phyloP scores from a whole-genome alignment of 2,888 invertebrate genomes.

The Elysia crispata region DNA sequence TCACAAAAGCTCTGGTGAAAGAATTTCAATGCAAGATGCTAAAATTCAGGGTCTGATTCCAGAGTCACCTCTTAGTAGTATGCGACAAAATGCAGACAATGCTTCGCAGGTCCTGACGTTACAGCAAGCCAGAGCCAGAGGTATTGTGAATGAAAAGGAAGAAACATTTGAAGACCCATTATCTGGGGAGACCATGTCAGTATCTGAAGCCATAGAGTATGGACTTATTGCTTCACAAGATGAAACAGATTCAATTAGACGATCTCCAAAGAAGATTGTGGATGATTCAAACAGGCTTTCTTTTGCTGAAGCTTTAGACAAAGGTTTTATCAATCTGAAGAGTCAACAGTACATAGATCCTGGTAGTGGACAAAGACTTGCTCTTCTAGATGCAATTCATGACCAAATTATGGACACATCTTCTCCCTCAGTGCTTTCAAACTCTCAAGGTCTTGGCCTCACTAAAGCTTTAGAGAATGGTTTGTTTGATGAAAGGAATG shows the following conservation, averaged over 20 bases:
- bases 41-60: conserved; percentile 78
- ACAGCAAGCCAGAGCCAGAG: conserved; percentile 81
- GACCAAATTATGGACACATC: conserved; percentile 63
- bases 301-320: conserved; percentile 86
- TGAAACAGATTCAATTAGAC: neutral
- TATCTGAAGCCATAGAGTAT: conserved; percentile 80
- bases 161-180: conserved; percentile 83
- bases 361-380: conserved; percentile 85
- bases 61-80: conserved; percentile 10
- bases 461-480: conserved; percentile 86
- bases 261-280: conserved; percentile 6
- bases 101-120: conserved; percentile 75
- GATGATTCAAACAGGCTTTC: conserved; percentile 57
- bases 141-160: conserved; percentile 82
- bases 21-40: conserved; percentile 88
- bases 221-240: conserved; percentile 85
- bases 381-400: conserved; percentile 91
- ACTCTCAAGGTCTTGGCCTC: conserved; percentile 57
- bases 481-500: conserved; percentile 89
- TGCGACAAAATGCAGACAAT: neutral
- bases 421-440: conserved; percentile 39
- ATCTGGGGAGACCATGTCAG: conserved; percentile 70
- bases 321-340: conserved; percentile 84
- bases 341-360: conserved; percentile 75
- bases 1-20: conserved; percentile 82